Evolutionary conservation across 2,888 invertebrate genomes (phyloP), one percentile per base, ranked within the genome.

Genomic region (Thereva unica): DNA sequence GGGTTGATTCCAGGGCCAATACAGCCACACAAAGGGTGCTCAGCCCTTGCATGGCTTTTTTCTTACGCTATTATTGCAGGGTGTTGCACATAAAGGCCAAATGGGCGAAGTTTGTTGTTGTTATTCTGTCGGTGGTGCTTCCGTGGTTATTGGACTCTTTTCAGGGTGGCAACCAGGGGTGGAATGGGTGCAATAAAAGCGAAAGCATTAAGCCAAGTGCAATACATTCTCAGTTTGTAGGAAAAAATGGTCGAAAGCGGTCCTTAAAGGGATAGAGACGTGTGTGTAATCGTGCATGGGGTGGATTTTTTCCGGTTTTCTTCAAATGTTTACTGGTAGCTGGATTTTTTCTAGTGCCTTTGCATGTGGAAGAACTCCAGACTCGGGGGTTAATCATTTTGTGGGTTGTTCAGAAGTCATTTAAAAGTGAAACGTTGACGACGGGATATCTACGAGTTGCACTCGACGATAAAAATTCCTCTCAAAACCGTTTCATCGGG

Each of bases 381-480:
- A 55, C 47, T 64, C 40, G 66, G 69, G 71, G 71, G 70, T 71
- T 68, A 71, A 70, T 71, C 66, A 69, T 65, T 67, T 71, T 67
- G 69, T 70, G 69, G 67, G 67, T 65, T 66, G 65, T 64, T 70
- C 66, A 67, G 54, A 68, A 70, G 47, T 68, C 68, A 70, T 70
- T 70, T 71, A 52, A 67, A 69, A 68, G 55, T 64, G 57, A 68
- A 68, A 70, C 57, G 67, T 59, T 69, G 64, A 68, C 61, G 61
- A 61, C 61, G 61, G 61, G 53, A 23, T 61, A 61, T 50, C 38
- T 38, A 50, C 49, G 50, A 61, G 64, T 64, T 53, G 47, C 45
- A 42, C 54, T 47, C 64, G 47, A 54, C 45, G 64, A 61, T 61
- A 61, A 61, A 61, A 61, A 61, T 44, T 61, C 23, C 40, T 50